Evolutionary conservation across 2,888 invertebrate species (phyloP).

Genomic region (Tuberolachnus salignus): DNA sequence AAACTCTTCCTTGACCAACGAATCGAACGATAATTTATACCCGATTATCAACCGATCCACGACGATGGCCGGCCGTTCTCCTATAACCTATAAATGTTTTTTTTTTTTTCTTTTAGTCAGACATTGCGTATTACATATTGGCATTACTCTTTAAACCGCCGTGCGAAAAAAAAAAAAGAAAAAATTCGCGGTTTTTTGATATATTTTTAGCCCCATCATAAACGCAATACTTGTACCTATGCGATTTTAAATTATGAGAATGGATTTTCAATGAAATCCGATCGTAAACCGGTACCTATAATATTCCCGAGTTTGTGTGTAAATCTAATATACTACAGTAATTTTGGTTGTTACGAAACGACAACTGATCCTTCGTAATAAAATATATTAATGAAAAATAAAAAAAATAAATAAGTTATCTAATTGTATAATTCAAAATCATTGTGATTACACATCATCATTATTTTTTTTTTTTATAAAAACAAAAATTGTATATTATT

Average conservation of each 20-base stretch:
- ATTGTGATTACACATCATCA: too few relatives aligned
- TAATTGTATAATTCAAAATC: too few relatives aligned
- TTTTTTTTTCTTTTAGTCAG: neutral
- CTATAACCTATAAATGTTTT: too few relatives aligned
- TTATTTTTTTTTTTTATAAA: too few relatives aligned
- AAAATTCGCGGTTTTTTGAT: slow-evolving; percentile 5
- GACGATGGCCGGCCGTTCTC: too few relatives aligned
- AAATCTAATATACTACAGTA: slow-evolving; percentile 8
- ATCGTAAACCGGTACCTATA: neutral
- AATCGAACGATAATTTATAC: too few relatives aligned
- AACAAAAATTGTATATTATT: too few relatives aligned
- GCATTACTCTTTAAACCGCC: slow-evolving; percentile 8
- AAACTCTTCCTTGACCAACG: too few relatives aligned
- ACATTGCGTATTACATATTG: neutral
- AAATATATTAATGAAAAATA: too few relatives aligned
- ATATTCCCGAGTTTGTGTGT: slow-evolving; percentile 1
- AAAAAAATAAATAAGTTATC: too few relatives aligned
- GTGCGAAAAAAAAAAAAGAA: slow-evolving; percentile 20
- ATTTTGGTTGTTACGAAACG: slow-evolving; percentile 19
- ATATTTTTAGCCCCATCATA: neutral
- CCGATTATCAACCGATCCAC: too few relatives aligned
- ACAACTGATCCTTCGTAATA: neutral
- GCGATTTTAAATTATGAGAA: slow-evolving; percentile 15
- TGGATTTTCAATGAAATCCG: slow-evolving; percentile 27
- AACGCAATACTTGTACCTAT: neutral